Evolutionary conservation across 2,797 vertebrate genomes (phyloP).

Genomic region (Microctenopoma steveboyesi): DNA sequence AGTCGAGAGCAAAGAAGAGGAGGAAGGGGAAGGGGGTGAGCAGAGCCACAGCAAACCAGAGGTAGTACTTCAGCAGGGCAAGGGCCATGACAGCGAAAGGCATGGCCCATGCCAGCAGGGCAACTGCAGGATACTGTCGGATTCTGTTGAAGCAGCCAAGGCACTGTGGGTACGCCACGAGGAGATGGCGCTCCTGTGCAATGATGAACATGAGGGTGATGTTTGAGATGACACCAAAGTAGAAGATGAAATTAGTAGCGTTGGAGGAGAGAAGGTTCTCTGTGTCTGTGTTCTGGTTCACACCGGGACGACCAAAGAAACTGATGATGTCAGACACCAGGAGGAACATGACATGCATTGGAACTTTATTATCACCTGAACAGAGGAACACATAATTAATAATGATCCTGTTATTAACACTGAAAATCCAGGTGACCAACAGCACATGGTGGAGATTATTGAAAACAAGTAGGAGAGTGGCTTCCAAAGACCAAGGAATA

Average conservation of each 20-base stretch:
- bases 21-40: slow-evolving; percentile 75
- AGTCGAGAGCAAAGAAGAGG: slow-evolving; percentile 74
- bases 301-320: slow-evolving; percentile 66
- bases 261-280: slow-evolving; percentile 8
- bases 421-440: no score
- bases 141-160: slow-evolving; percentile 46
- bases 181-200: slow-evolving; percentile 73
- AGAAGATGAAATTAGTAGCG: slow-evolving; percentile 66
- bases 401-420: neutral
- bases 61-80: slow-evolving; percentile 44
- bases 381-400: neutral
- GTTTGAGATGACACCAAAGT: slow-evolving; percentile 71
- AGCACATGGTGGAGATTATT: no score
- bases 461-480: no score
- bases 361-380: slow-evolving; percentile 60
- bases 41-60: slow-evolving; percentile 67
- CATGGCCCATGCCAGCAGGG: slow-evolving; percentile 51
- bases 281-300: neutral
- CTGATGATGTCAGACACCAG: slow-evolving; percentile 74
- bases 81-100: slow-evolving; percentile 68
- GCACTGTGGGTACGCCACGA: slow-evolving; percentile 67
- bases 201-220: slow-evolving; percentile 73
- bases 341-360: slow-evolving; percentile 69
- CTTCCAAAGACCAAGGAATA: no score
- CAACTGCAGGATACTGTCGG: slow-evolving; percentile 38